Evolutionary conservation across 2,113 vertebrate species (phyloP).

Genomic region (Gallinago undulata): DNA sequence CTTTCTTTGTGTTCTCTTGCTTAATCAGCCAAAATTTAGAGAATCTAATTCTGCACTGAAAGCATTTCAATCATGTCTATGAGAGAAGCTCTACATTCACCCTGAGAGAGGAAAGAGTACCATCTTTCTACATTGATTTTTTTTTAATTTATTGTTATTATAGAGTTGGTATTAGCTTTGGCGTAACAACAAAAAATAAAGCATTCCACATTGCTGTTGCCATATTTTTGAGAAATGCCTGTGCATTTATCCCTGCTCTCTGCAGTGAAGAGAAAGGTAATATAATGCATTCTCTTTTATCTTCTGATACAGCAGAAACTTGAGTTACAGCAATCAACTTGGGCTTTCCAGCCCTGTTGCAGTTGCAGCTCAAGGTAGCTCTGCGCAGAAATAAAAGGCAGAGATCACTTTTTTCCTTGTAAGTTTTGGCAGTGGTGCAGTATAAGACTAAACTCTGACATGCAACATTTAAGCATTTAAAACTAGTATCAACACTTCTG

Average conservation of each 20-base stretch:
- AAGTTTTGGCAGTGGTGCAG: neutral
- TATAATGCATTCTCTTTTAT: neutral
- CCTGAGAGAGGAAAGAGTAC: neutral
- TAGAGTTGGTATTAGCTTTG: neutral
- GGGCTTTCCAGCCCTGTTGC: neutral
- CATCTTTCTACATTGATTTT: neutral
- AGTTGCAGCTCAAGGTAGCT: neutral
- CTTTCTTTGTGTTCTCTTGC: neutral
- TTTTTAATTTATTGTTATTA: neutral
- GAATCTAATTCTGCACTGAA: neutral
- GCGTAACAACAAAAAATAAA: neutral
- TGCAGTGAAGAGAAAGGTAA: neutral
- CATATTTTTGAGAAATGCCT: neutral
- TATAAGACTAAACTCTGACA: neutral
- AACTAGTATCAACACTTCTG: neutral
- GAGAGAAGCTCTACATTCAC: neutral
- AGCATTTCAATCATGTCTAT: neutral
- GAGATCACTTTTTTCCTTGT: neutral
- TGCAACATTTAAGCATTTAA: neutral
- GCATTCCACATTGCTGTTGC: neutral
- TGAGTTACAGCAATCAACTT: fast-evolving
- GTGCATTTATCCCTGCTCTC: neutral
- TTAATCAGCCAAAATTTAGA: neutral
- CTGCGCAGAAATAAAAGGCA: neutral
- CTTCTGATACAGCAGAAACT: neutral